Conservation (phyloP, 2,888 invertebrate genomes). For the Malthinus flaveolus region DNA sequence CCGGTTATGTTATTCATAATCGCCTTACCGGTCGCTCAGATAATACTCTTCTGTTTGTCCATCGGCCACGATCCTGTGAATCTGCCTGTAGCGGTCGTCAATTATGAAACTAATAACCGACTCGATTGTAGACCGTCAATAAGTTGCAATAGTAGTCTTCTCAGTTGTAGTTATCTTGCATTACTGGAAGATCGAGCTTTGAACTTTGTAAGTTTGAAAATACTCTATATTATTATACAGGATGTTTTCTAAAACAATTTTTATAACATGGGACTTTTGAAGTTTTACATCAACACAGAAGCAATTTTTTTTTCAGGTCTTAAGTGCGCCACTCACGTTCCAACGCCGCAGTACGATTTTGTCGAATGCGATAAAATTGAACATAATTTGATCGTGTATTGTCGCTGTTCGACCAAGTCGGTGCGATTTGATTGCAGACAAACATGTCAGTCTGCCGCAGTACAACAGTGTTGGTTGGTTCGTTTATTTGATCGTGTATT, state of each 20-base stretch:
- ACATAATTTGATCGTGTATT: no score
- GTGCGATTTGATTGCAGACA: no score
- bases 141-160: constrained; percentile 65
- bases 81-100: constrained; percentile 77
- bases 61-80: constrained; percentile 85
- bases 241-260: no score
- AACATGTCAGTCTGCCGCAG: no score
- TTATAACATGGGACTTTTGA: not conserved
- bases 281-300: no score
- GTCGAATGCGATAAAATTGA: no score
- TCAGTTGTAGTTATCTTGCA: constrained; percentile 80
- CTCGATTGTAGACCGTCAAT: constrained; percentile 45
- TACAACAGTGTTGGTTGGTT: no score
- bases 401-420: no score
- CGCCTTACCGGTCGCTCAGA: constrained; percentile 83
- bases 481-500: no score
- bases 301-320: no score
- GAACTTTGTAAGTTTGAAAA: constrained; percentile 62
- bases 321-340: no score
- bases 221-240: constrained; percentile 53
- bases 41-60: constrained; percentile 83
- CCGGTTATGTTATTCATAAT: constrained; percentile 84
- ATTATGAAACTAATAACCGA: constrained; percentile 65
- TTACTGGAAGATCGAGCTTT: constrained; percentile 69
- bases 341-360: no score